Conservation (phyloP, 1,140 invertebrate species). For the Gonioctena quinquepunctata region DNA sequence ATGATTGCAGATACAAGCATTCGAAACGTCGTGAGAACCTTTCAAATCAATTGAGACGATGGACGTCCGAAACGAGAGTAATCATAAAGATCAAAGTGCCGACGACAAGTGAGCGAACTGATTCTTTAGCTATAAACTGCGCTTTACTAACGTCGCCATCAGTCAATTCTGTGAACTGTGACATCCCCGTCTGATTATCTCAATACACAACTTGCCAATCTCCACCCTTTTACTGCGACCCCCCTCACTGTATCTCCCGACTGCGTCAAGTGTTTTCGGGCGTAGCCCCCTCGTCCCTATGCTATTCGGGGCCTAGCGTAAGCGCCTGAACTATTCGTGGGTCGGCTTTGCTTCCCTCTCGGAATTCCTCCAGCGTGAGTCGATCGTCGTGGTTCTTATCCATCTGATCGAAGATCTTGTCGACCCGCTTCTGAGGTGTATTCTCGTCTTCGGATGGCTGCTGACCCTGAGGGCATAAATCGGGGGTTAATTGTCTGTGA, state of each 20-base stretch:
- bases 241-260: not conserved
- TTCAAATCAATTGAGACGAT: too few species aligned
- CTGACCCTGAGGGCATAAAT: constrained; percentile 70
- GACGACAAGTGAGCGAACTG: too few species aligned
- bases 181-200: too few species aligned
- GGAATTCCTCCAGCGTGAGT: constrained; percentile 96
- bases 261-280: constrained; percentile 44
- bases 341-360: constrained; percentile 97
- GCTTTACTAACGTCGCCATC: too few species aligned
- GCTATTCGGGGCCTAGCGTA: constrained; percentile 75
- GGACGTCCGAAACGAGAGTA: too few species aligned
- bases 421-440: constrained; percentile 92
- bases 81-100: too few species aligned
- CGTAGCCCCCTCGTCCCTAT: constrained; percentile 46
- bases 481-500: not conserved
- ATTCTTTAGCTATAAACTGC: too few species aligned
- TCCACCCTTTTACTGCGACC: not conserved
- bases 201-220: too few species aligned
- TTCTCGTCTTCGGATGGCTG: constrained; percentile 78
- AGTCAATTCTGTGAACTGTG: too few species aligned
- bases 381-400: constrained; percentile 98
- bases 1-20: too few species aligned
- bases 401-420: constrained; percentile 98
- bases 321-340: constrained; percentile 97
- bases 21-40: too few species aligned